Conservation (phyloP, 2,888 invertebrate genomes). For the Orgyia antiqua region DNA sequence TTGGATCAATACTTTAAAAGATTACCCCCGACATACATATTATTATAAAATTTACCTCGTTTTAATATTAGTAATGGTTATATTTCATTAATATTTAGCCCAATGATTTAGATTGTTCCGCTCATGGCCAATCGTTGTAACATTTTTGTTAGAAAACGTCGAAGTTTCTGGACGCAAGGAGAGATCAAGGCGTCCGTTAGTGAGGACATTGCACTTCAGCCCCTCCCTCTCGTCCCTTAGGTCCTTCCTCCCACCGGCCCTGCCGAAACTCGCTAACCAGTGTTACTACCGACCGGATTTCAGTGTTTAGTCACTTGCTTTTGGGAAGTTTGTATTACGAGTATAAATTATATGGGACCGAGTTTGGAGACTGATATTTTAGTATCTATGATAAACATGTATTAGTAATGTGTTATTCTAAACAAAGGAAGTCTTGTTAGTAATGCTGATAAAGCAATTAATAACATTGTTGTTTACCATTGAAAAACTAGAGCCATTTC, state of each 20-base stretch:
- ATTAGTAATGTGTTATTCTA: background rate
- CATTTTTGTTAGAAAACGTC: conserved; percentile 40
- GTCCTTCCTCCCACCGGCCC: conserved; percentile 58
- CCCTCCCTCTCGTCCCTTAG: conserved; percentile 40
- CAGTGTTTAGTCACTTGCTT: conserved; percentile 59
- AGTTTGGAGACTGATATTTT: conserved; percentile 4
- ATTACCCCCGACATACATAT: too few relatives aligned
- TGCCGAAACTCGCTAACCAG: conserved; percentile 70
- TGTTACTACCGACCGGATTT: conserved; percentile 64
- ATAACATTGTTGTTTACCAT: too few relatives aligned
- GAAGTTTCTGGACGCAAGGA: conserved; percentile 43
- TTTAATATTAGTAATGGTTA: too few relatives aligned
- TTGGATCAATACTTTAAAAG: too few relatives aligned
- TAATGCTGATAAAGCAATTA: too few relatives aligned
- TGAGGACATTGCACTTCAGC: conserved; percentile 76
- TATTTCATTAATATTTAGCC: too few relatives aligned
- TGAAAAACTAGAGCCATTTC: too few relatives aligned
- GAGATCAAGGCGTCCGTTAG: conserved; percentile 66
- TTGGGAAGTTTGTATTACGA: conserved; percentile 38
- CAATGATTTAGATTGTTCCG: too few relatives aligned
- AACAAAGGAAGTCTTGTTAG: too few relatives aligned
- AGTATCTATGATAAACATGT: background rate
- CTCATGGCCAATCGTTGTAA: conserved; percentile 28
- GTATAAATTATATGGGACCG: conserved; percentile 8
- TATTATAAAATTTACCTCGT: too few relatives aligned